These are phyloP conservation scores for Mesochorus sp. DNA, from an alignment of 2,888 invertebrate species.

Conservation along the genomic window DNA sequence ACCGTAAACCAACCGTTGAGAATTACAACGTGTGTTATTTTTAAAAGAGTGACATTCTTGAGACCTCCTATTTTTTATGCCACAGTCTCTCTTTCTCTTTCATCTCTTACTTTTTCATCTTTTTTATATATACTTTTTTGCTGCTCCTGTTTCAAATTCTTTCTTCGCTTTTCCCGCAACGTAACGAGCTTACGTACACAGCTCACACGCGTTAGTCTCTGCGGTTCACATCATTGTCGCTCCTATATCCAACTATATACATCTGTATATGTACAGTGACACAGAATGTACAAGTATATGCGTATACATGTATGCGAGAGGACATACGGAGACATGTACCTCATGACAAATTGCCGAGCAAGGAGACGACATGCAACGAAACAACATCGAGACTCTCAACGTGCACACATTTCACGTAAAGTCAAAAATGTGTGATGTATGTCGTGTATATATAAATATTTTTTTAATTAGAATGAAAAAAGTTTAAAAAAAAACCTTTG, in stretches of 20 bases:
- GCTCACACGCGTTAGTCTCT: conserved; percentile 47
- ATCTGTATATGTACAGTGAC: conserved; percentile 12
- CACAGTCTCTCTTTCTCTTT: neutral
- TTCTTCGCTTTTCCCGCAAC: neutral
- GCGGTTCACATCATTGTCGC: conserved; percentile 22
- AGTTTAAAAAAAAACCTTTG: too few relatives aligned
- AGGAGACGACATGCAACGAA: conserved; percentile 5
- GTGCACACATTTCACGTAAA: neutral
- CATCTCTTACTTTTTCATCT: neutral
- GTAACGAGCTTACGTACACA: conserved; percentile 56
- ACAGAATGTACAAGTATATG: neutral
- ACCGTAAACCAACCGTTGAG: neutral
- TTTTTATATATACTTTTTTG: too few relatives aligned
- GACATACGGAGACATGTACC: neutral
- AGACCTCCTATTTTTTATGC: neutral
- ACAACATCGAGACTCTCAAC: neutral
- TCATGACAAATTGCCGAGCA: conserved; percentile 30
- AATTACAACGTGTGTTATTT: neutral
- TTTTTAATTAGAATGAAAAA: too few relatives aligned
- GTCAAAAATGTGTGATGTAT: too few relatives aligned
- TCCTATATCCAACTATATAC: neutral
- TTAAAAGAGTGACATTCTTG: neutral
- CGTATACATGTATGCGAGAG: neutral
- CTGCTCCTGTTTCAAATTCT: conserved; percentile 1
- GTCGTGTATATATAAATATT: too few relatives aligned